Percentiles rank a stretch among this genome's conserved stretches.
Conservation (phyloP, 1,140 invertebrate genomes). For the Archegozetes longisetosus region DNA sequence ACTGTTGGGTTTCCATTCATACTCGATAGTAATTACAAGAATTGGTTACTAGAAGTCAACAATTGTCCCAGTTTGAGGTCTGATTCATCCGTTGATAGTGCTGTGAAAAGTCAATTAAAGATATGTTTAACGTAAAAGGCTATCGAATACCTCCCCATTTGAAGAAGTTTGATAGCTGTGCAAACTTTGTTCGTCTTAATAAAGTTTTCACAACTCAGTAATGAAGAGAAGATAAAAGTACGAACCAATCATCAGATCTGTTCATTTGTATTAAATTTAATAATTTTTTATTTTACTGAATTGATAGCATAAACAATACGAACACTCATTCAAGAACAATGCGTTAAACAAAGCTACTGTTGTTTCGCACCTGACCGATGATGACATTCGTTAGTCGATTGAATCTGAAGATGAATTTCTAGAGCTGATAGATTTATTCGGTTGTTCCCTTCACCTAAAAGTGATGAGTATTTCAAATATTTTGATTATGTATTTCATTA, state of each 20-base stretch:
- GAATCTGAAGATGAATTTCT: conserved; percentile 77
- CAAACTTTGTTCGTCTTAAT: conserved; percentile 22
- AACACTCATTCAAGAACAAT: background rate
- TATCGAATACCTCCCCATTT: conserved; percentile 49
- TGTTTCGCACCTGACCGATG: conserved; percentile 57
- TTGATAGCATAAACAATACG: background rate
- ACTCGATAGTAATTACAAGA: conserved; percentile 43
- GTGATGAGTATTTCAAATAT: conserved; percentile 61
- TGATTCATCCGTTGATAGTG: conserved; percentile 74
- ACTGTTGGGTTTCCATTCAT: conserved; percentile 47
- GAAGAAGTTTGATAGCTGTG: conserved; percentile 27
- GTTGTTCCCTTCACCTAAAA: too few species aligned
- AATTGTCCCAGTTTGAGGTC: conserved; percentile 84
- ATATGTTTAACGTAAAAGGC: conserved; percentile 79
- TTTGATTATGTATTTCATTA: conserved; percentile 76
- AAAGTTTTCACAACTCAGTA: background rate
- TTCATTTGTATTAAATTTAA: background rate
- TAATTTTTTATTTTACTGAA: background rate
- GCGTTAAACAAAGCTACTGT: conserved; percentile 34
- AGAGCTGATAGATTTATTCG: conserved; percentile 52
- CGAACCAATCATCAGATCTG: background rate
- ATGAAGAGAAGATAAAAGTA: conserved; percentile 40
- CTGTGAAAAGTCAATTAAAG: conserved; percentile 56
- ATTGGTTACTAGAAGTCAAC: conserved; percentile 92
- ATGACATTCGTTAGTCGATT: conserved; percentile 71